Conservation (phyloP, 2,888 invertebrate species). For the Napeogenes sylphis region DNA sequence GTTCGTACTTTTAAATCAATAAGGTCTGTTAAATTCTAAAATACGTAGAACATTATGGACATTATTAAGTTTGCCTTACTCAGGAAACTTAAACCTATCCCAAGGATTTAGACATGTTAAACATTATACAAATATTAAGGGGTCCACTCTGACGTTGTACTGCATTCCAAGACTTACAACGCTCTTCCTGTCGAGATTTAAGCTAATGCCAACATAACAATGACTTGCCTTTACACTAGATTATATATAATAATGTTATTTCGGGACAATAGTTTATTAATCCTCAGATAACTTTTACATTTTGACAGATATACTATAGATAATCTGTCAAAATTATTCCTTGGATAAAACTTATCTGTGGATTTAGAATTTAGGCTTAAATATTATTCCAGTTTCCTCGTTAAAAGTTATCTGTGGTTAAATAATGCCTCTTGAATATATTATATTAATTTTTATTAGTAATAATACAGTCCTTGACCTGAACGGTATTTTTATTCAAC, state of each 20-base stretch:
- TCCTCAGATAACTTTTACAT: background rate
- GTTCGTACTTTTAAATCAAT: too few species aligned
- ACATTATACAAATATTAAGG: conserved; percentile 60
- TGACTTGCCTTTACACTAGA: background rate
- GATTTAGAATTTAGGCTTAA: too few species aligned
- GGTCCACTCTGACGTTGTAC: conserved; percentile 42
- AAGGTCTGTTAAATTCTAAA: background rate
- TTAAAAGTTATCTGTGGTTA: too few species aligned
- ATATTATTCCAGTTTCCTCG: too few species aligned
- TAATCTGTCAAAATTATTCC: too few species aligned
- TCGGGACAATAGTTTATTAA: background rate
- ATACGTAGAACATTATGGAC: conserved; percentile 2
- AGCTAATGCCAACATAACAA: conserved; percentile 36
- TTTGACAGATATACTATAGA: background rate
- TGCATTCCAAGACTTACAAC: conserved; percentile 49
- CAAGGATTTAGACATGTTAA: conserved; percentile 66
- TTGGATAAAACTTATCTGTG: too few species aligned
- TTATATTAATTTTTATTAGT: too few species aligned
- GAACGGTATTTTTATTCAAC: too few species aligned
- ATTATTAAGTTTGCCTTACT: conserved; percentile 7
- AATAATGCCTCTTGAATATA: too few species aligned
- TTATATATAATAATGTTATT: background rate
- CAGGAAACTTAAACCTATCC: conserved; percentile 36
- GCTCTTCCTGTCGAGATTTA: conserved; percentile 61
- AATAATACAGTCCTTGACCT: too few species aligned